Conservation (phyloP, 2,797 vertebrate species). For the Echeneis naucrates region DNA sequence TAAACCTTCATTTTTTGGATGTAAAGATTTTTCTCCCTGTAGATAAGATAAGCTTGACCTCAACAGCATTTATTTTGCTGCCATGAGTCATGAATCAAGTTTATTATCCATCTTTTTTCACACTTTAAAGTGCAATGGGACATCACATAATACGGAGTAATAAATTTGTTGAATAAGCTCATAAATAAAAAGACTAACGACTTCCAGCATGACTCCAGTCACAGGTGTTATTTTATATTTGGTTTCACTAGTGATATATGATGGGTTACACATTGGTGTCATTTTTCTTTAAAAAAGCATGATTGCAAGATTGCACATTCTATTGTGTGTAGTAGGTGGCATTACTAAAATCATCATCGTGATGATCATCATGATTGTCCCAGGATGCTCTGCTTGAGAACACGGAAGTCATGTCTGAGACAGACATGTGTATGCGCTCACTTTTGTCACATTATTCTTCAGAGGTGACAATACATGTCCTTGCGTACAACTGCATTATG, state of each 20-base stretch:
- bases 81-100: not conserved
- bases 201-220: not conserved
- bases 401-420: slow-evolving; percentile 22
- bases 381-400: slow-evolving; percentile 26
- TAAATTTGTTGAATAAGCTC: not conserved
- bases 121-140: not conserved
- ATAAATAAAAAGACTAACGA: no score
- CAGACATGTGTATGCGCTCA: no score
- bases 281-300: not conserved
- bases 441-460: slow-evolving; percentile 22
- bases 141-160: not conserved
- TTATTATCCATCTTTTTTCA: slow-evolving; percentile 1
- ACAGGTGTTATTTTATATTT: not conserved
- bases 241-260: no score
- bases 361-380: slow-evolving; percentile 2
- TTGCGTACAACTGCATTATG: slow-evolving; percentile 22
- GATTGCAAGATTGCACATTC: not conserved
- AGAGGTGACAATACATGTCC: slow-evolving; percentile 15
- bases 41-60: slow-evolving; percentile 12
- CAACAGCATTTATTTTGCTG: not conserved
- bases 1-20: not conserved
- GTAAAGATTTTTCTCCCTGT: not conserved
- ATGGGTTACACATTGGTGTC: no score
- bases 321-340: not conserved
- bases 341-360: not conserved